Conservation (phyloP, 2,797 vertebrate species). For the Nannoperca australis region DNA sequence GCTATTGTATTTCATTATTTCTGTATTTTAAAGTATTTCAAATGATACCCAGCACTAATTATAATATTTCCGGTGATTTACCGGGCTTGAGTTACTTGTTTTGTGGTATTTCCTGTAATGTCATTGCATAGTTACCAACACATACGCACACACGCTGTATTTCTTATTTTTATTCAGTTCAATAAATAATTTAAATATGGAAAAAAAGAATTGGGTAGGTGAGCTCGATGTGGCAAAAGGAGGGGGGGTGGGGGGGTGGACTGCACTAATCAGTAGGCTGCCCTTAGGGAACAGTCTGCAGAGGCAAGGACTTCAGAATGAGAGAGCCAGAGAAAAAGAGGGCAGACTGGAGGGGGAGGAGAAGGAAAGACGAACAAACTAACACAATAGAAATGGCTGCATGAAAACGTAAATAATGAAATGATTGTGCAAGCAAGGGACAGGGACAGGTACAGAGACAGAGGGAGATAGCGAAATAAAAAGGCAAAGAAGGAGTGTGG, state of each 20-base stretch:
- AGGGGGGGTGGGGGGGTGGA: slow-evolving; percentile 61
- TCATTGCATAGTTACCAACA: background rate
- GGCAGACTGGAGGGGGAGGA: slow-evolving; percentile 35
- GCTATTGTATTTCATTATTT: background rate
- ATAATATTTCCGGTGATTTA: background rate
- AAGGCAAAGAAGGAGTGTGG: slow-evolving; percentile 76
- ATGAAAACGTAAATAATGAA: slow-evolving; percentile 69
- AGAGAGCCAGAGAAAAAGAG: slow-evolving; percentile 78
- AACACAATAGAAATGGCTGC: slow-evolving; percentile 34
- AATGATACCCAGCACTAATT: background rate
- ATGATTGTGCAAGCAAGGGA: slow-evolving; percentile 46
- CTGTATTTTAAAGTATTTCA: background rate
- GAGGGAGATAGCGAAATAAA: slow-evolving; percentile 62
- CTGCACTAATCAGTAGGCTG: slow-evolving; percentile 89
- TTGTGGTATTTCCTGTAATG: background rate
- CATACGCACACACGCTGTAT: background rate
- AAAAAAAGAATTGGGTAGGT: slow-evolving; percentile 50
- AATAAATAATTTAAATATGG: slow-evolving; percentile 63
- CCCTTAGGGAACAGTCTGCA: slow-evolving; percentile 87
- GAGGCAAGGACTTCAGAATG: slow-evolving; percentile 88
- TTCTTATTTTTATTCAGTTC: slow-evolving; percentile 27
- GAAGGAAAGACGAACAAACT: slow-evolving; percentile 22
- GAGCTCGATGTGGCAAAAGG: slow-evolving; percentile 36
- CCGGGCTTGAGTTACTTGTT: background rate
- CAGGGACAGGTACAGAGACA: slow-evolving; percentile 69